Evolutionary conservation across 2,888 invertebrate genomes (phyloP).

Genomic region (Pogonocherus hispidulus): DNA sequence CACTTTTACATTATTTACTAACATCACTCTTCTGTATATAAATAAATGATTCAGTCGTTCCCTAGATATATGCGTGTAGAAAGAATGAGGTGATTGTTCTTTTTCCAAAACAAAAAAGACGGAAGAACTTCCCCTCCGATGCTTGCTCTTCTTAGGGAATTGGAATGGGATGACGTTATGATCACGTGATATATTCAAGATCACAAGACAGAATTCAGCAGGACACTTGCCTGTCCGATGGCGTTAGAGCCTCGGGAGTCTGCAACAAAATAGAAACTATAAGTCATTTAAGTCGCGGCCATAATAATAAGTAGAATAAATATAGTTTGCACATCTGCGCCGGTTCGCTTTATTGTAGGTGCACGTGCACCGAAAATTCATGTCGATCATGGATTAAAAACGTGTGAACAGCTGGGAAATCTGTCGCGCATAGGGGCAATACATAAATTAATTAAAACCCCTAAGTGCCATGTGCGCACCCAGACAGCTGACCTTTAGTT

Average conservation of each 20-base stretch:
- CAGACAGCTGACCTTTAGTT: conserved; percentile 53
- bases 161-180: conserved; percentile 61
- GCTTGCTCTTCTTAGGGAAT: conserved; percentile 43
- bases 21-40: conserved; percentile 41
- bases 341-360: conserved; percentile 33
- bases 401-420: conserved; percentile 44
- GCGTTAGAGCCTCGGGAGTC: conserved; percentile 76
- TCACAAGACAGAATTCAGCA: conserved; percentile 45
- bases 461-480: conserved; percentile 49
- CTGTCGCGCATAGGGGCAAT: conserved; percentile 55
- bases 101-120: neutral
- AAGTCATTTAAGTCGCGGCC: too few species aligned
- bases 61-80: conserved; percentile 34
- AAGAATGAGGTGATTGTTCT: conserved; percentile 12
- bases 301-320: too few species aligned
- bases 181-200: conserved; percentile 48
- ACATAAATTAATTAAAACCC: conserved; percentile 58
- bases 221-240: conserved; percentile 71
- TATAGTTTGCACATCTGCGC: conserved; percentile 40
- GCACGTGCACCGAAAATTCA: conserved; percentile 35
- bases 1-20: conserved; percentile 26
- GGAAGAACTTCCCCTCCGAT: conserved; percentile 14
- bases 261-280: conserved; percentile 70
- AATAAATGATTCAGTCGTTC: conserved; percentile 58
- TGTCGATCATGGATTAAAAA: conserved; percentile 29